Percentiles rank a stretch among this genome's conserved stretches.
Evolutionary conservation across 64 coral and sea anemone genomes (phyloP).

Genomic region (Trachythela sp.): DNA sequence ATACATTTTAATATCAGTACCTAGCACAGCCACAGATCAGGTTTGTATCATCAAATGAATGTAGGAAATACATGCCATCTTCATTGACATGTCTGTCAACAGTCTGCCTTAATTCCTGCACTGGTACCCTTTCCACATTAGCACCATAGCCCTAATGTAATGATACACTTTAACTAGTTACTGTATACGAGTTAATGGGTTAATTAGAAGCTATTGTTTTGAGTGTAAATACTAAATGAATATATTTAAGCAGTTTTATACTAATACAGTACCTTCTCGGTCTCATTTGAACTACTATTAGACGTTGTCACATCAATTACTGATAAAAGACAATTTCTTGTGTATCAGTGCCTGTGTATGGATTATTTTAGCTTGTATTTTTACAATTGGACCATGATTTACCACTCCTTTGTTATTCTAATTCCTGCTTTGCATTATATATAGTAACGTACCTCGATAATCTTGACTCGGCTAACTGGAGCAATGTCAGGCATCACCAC

Average conservation of each 20-base stretch:
- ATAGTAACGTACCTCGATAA: conserved; percentile 50
- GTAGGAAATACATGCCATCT: conserved; percentile 59
- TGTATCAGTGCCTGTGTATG: no score
- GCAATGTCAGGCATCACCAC: conserved; percentile 66
- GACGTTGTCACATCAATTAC: no score
- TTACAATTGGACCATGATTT: no score
- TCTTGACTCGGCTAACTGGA: conserved; percentile 33
- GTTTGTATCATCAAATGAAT: conserved; percentile 67
- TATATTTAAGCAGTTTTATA: no score
- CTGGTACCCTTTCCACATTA: conserved; percentile 52
- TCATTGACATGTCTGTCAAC: conserved; percentile 42
- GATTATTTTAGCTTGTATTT: no score
- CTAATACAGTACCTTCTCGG: no score
- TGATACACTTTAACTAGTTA: neutral
- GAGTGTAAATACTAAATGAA: no score
- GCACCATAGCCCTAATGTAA: conserved; percentile 50
- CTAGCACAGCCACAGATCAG: conserved; percentile 63
- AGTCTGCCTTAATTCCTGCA: conserved; percentile 29
- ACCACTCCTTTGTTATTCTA: no score
- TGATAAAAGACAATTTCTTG: no score
- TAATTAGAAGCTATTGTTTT: no score
- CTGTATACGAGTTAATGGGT: no score
- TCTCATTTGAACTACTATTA: no score
- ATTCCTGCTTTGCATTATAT: neutral
- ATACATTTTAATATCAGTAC: neutral